Conservation (phyloP, 2,888 invertebrate genomes). For the Opisthograptis luteolata region DNA sequence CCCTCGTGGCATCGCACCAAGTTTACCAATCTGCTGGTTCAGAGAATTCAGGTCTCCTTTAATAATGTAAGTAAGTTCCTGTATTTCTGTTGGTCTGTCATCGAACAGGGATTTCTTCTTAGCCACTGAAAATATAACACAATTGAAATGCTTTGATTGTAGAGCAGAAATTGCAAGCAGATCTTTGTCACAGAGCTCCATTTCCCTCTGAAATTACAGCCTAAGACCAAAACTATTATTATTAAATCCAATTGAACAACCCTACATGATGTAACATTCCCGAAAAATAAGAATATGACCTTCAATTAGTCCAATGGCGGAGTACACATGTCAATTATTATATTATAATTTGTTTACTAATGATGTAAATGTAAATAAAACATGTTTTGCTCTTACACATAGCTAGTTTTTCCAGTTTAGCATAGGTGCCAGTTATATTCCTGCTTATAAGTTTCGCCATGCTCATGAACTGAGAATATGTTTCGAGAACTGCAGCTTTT, state of each 20-base stretch:
- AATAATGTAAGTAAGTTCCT: conserved; percentile 98
- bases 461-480: conserved; percentile 97
- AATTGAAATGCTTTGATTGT: not conserved
- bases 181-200: too few species aligned
- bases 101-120: conserved; percentile 98
- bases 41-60: conserved; percentile 97
- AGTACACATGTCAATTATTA: too few species aligned
- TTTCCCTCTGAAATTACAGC: too few species aligned
- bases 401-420: conserved; percentile 98
- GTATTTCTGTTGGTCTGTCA: conserved; percentile 97
- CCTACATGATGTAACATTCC: too few species aligned
- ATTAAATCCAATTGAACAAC: too few species aligned
- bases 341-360: too few species aligned
- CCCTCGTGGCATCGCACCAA: conserved; percentile 92
- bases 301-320: too few species aligned
- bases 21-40: conserved; percentile 98
- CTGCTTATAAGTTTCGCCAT: conserved; percentile 97
- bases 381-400: conserved; percentile 89
- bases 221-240: too few species aligned
- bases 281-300: too few species aligned
- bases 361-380: too few species aligned
- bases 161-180: too few species aligned
- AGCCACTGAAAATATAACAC: conserved; percentile 88
- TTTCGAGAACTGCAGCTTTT: conserved; percentile 91
- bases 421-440: conserved; percentile 97